Conservation (phyloP, 2,888 invertebrate genomes). For the Nysson spinosus region DNA sequence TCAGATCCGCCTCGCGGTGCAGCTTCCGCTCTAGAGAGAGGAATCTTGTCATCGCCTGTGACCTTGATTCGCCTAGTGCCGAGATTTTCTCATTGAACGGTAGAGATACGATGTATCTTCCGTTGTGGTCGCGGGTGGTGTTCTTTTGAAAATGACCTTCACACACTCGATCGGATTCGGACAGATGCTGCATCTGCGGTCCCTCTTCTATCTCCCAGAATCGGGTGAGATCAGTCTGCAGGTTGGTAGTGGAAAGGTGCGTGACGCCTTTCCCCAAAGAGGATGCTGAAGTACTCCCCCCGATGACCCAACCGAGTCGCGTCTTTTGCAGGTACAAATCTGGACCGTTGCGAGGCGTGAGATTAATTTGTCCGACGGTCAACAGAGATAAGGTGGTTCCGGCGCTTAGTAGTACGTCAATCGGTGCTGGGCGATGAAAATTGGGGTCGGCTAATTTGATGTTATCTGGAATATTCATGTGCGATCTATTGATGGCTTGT, state of each 20-base stretch:
- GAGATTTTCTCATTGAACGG: conserved; percentile 25
- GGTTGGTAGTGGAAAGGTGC: neutral
- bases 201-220: conserved; percentile 38
- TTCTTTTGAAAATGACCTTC: conserved; percentile 30
- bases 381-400: conserved; percentile 34
- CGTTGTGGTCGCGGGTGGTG: neutral
- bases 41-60: conserved; percentile 4
- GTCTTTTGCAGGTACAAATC: conserved; percentile 43
- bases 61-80: conserved; percentile 21
- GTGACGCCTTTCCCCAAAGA: neutral
- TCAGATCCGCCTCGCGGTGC: neutral
- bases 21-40: conserved; percentile 1
- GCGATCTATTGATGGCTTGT: conserved; percentile 17
- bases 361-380: conserved; percentile 31
- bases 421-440: conserved; percentile 37
- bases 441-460: conserved; percentile 44
- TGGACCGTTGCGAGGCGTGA: neutral
- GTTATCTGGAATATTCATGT: conserved; percentile 30
- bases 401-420: conserved; percentile 44
- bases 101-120: conserved; percentile 30
- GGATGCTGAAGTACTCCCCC: conserved; percentile 3
- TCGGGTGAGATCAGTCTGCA: conserved; percentile 11
- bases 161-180: conserved; percentile 5
- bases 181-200: neutral
- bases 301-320: conserved; percentile 39